Conservation (phyloP, 53 echinoderm and acorn worm genomes). For the Luidia sarsii region DNA sequence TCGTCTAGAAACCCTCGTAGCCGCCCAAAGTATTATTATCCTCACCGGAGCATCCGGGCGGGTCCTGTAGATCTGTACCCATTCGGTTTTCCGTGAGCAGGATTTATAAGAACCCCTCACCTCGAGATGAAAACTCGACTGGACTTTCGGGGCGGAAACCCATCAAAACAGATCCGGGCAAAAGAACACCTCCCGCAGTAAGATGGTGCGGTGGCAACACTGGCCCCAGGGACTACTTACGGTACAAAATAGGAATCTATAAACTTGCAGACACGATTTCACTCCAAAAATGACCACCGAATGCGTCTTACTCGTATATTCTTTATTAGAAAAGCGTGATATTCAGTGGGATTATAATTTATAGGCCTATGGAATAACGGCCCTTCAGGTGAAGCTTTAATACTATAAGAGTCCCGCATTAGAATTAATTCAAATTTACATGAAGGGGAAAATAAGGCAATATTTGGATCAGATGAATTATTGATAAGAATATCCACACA, state of each 20-base stretch:
- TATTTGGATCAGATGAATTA: neutral
- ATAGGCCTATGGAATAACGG: neutral
- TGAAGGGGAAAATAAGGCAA: neutral
- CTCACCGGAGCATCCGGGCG: conserved; percentile 20
- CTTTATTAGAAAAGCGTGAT: conserved; percentile 21
- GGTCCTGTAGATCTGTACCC: conserved; percentile 19
- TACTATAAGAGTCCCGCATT: conserved; percentile 23
- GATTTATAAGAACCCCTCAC: conserved; percentile 12
- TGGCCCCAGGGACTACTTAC: neutral
- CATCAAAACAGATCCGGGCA: conserved; percentile 31
- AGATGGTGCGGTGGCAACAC: conserved; percentile 6
- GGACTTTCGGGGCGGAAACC: conserved; percentile 18
- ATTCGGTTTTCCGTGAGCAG: conserved; percentile 7
- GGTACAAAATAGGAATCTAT: neutral
- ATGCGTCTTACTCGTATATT: conserved; percentile 35
- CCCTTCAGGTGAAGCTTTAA: conserved; percentile 34
- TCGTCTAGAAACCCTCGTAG: conserved; percentile 37
- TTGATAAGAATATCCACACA: conserved; percentile 27
- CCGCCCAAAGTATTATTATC: conserved; percentile 36
- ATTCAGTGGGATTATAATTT: conserved; percentile 37
- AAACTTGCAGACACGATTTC: conserved; percentile 34
- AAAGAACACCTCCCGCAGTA: conserved; percentile 38
- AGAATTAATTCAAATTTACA: conserved; percentile 42
- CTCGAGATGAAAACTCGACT: neutral
- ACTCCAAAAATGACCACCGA: conserved; percentile 24